Conservation (phyloP, 2,888 invertebrate species). For the Caenorhabditis virilis region DNA sequence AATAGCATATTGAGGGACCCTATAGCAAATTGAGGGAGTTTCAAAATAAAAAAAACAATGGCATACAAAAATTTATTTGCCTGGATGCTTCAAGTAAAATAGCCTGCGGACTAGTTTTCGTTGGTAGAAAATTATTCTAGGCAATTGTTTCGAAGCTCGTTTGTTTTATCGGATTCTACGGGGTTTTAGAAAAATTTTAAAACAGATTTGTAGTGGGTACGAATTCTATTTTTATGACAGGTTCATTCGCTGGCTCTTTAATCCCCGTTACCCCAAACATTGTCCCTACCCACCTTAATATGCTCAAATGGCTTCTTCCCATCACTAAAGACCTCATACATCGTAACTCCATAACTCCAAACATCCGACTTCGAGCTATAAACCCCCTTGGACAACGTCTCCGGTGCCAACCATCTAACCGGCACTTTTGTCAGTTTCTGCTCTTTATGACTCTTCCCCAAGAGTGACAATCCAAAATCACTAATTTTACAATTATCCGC, state of each 20-base stretch:
- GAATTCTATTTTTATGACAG: no score
- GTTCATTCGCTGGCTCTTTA: no score
- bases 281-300: constrained; percentile 31
- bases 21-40: background rate
- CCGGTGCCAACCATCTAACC: constrained; percentile 53
- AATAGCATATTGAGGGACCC: background rate
- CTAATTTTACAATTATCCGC: constrained; percentile 50
- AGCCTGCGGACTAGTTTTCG: no score
- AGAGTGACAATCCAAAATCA: constrained; percentile 55
- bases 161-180: no score
- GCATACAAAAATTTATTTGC: no score
- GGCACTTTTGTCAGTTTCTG: constrained; percentile 48
- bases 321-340: constrained; percentile 48
- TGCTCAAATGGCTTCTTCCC: constrained; percentile 39
- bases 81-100: no score
- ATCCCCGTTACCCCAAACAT: no score
- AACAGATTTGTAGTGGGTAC: no score
- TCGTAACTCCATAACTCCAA: constrained; percentile 51
- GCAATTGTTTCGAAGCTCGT: no score
- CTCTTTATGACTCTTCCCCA: constrained; percentile 51
- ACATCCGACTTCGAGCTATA: constrained; percentile 52
- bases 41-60: background rate
- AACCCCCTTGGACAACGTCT: constrained; percentile 43
- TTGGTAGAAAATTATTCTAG: no score
- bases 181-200: no score